Evolutionary conservation across 1,140 invertebrate genomes (phyloP).

Genomic region (Aphelinus atriplicis): DNA sequence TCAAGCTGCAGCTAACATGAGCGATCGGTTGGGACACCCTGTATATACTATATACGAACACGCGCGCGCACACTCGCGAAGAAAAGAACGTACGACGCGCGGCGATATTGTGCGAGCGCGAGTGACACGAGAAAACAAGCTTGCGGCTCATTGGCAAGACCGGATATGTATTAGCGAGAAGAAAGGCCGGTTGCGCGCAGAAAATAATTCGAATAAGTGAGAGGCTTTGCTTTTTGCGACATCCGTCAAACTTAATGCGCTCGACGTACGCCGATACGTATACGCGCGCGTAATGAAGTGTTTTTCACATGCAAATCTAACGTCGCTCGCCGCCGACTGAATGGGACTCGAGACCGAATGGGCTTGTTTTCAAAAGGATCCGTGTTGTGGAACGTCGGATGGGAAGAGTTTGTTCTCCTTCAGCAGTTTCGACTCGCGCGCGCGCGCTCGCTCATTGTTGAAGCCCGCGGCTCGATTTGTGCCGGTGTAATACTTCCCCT

Average conservation of each 20-base stretch:
- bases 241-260: slow-evolving; percentile 25
- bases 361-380: slow-evolving; percentile 26
- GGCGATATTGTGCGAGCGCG: no score
- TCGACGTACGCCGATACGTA: background rate
- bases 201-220: slow-evolving; percentile 26
- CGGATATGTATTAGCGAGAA: slow-evolving; percentile 32
- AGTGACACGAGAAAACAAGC: slow-evolving; percentile 22
- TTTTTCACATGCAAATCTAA: slow-evolving; percentile 35
- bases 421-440: no score
- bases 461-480: no score
- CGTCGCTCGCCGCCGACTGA: slow-evolving; percentile 11
- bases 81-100: no score
- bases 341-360: background rate
- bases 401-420: background rate
- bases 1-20: slow-evolving; percentile 23
- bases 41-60: no score
- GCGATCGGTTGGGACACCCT: background rate
- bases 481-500: no score
- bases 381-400: background rate
- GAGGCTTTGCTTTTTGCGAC: slow-evolving; percentile 17
- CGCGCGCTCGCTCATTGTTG: no score
- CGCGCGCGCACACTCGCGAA: background rate
- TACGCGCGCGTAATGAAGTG: slow-evolving; percentile 14
- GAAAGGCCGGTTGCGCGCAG: slow-evolving; percentile 25
- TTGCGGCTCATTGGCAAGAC: slow-evolving; percentile 27